Conservation (phyloP, 2,888 invertebrate genomes). For the Aphrophora alni region DNA sequence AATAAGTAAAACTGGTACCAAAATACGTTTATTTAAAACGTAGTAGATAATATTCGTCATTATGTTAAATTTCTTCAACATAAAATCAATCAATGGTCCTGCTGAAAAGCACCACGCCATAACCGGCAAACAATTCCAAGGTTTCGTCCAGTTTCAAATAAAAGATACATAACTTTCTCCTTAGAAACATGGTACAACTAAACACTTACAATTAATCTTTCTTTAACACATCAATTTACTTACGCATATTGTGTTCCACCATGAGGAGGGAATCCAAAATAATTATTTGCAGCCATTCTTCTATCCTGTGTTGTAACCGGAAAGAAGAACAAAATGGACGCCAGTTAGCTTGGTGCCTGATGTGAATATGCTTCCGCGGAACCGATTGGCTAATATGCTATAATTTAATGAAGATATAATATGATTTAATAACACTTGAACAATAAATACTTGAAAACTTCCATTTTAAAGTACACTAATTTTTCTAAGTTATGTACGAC, state of each 20-base stretch:
- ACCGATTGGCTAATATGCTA: no score
- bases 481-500: background rate
- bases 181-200: background rate
- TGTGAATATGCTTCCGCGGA: background rate
- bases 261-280: conserved; percentile 88
- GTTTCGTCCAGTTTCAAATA: background rate
- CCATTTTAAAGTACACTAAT: background rate
- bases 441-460: background rate
- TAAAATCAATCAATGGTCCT: conserved; percentile 55
- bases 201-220: background rate
- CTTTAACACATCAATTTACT: conserved; percentile 55
- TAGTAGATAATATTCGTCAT: no score
- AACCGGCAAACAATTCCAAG: conserved; percentile 2
- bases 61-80: background rate
- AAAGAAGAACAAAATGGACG: conserved; percentile 34
- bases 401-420: background rate
- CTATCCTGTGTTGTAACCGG: conserved; percentile 24
- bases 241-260: conserved; percentile 92
- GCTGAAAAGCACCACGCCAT: conserved; percentile 33
- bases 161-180: background rate
- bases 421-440: background rate
- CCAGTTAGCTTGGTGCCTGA: background rate
- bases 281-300: conserved; percentile 88
- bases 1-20: no score
- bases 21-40: no score